Conservation (phyloP, 2,888 invertebrate species). For the Phaonia tiefii region DNA sequence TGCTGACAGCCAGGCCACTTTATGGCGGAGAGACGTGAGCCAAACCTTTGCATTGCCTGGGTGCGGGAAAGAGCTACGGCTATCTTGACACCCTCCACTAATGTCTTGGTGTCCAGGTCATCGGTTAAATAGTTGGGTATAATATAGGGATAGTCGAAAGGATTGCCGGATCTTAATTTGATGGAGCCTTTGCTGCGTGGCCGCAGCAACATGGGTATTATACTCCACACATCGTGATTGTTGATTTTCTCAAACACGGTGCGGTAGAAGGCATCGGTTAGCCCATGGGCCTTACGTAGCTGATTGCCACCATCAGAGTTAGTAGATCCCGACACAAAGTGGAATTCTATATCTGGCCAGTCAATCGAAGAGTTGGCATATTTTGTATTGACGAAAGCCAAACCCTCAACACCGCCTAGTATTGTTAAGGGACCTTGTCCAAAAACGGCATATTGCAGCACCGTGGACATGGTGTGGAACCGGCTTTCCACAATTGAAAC, state of each 20-base stretch:
- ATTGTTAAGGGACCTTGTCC: slow-evolving; percentile 92
- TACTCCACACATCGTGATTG: slow-evolving; percentile 90
- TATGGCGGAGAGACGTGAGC: slow-evolving; percentile 86
- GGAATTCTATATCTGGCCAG: slow-evolving; percentile 94
- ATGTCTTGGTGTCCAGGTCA: slow-evolving; percentile 88
- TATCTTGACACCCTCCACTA: slow-evolving; percentile 93
- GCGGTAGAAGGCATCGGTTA: slow-evolving; percentile 88
- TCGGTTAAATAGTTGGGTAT: slow-evolving; percentile 95
- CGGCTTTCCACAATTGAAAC: slow-evolving; percentile 90
- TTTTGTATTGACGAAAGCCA: slow-evolving; percentile 94
- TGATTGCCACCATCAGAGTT: slow-evolving; percentile 93
- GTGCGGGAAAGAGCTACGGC: slow-evolving; percentile 90
- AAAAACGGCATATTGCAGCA: slow-evolving; percentile 91
- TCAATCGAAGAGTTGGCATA: slow-evolving; percentile 90
- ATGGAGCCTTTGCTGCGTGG: slow-evolving; percentile 92
- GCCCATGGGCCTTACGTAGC: slow-evolving; percentile 89
- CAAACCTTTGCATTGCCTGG: slow-evolving; percentile 87
- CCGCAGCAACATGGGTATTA: slow-evolving; percentile 91
- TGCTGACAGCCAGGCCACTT: slow-evolving; percentile 90
- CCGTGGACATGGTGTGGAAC: slow-evolving; percentile 88
- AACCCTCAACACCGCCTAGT: slow-evolving; percentile 92
- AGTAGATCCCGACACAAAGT: slow-evolving; percentile 92
- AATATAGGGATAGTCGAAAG: slow-evolving; percentile 93
- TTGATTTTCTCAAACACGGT: slow-evolving; percentile 88
- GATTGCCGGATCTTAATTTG: slow-evolving; percentile 90